Percentiles rank a stretch among this genome's conserved stretches.
Conservation (phyloP, 2,888 invertebrate species). For the Aleiodes alternator region DNA sequence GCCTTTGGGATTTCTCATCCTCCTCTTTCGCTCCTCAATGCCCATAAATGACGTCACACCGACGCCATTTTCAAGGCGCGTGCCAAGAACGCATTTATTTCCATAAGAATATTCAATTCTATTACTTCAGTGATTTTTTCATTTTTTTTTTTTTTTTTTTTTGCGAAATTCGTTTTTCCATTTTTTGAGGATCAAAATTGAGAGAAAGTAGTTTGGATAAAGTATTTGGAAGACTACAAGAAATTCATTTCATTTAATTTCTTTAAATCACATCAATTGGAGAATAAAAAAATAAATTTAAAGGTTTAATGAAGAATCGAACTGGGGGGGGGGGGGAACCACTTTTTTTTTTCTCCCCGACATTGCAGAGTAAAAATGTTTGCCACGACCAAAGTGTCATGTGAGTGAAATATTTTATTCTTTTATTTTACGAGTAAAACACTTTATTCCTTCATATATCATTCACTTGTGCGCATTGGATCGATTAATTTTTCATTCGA, state of each 20-base stretch:
- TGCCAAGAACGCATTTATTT: slow-evolving; percentile 63
- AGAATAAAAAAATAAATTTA: not conserved
- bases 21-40: slow-evolving; percentile 47
- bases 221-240: no score
- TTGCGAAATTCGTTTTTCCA: no score
- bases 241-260: no score
- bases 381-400: slow-evolving; percentile 38
- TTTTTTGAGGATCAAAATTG: no score
- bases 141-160: not conserved
- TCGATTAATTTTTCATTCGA: slow-evolving; percentile 35
- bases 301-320: not conserved
- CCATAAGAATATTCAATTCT: slow-evolving; percentile 15
- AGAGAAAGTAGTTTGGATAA: no score
- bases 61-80: slow-evolving; percentile 73
- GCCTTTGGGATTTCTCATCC: slow-evolving; percentile 17
- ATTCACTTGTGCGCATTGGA: slow-evolving; percentile 47
- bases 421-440: slow-evolving; percentile 5
- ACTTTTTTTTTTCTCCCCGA: no score
- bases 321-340: not conserved
- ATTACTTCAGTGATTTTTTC: not conserved
- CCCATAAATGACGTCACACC: slow-evolving; percentile 70
- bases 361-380: slow-evolving; percentile 8
- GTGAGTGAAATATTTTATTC: slow-evolving; percentile 28
- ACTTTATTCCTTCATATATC: slow-evolving; percentile 48
- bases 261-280: not conserved